Evolutionary conservation across 2,113 vertebrate species (phyloP), one percentile per base, ranked within the genome.

Genomic region (Albula glossodonta): DNA sequence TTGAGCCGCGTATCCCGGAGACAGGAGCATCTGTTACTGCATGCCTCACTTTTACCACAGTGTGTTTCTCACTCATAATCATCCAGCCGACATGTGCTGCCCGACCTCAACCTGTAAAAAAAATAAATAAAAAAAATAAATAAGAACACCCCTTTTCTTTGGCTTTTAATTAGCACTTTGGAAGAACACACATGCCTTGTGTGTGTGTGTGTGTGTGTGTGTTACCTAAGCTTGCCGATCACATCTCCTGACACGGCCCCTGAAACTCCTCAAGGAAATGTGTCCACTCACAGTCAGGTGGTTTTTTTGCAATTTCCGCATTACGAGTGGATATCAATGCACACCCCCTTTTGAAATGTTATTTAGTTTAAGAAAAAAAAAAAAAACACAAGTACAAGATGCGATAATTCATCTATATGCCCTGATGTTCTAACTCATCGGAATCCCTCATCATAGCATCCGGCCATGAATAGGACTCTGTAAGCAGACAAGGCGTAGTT

Each of bases 11-110:
- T 93, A 92, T 89, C 90, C 86, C 87, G 88, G 86, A 74, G 85
- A 90, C 53, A 88, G 92, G 92, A 90, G 91, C 91, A 93, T 93
- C 92, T 93, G 92, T 90, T 84, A 87, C 63, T 82, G 90, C 91
- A 78, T 1, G 90, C 85, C 86, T 91, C 91, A 25, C 89, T 92
- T 91, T 41, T 88, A 87, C 85, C 77, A 0, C 88, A 52, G 70
- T 93, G 91, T 92, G 91, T 89, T 91, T 90, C 89, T 89, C 31
- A 87, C 88, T 90, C 77, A 88, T 90, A 92, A 93, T 93, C 91
- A 90, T 90, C 88, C 88, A 83, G 93, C 93, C 89, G 93, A 90
- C 90, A 90, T 41, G 86, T 88, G 92, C 87, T 89, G 88, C 91
- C 93, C 93, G 91, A 93, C 90, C 91, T 87, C 78, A 84, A 86